Percentiles rank a stretch among this genome's conserved stretches.
phyloP scores from a whole-genome alignment of 1,140 invertebrate species.

The Choristoneura fumiferana region DNA sequence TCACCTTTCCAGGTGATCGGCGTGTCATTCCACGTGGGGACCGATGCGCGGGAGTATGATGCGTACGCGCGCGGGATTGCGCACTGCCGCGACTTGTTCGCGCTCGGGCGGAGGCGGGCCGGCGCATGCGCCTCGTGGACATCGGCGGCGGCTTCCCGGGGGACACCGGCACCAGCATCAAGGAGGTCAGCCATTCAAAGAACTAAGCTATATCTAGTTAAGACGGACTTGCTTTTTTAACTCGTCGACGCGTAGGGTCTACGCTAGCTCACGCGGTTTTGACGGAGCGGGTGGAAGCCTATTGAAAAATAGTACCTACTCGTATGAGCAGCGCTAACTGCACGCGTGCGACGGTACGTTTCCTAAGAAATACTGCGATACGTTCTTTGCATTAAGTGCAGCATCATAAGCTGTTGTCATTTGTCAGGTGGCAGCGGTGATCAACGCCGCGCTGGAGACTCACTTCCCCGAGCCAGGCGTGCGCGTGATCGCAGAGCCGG shows the following conservation, averaged over 20 bases:
- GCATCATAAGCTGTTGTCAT: too few relatives aligned
- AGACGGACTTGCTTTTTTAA: too few relatives aligned
- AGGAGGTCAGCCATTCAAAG: slow-evolving; percentile 79
- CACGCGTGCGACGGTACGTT: too few relatives aligned
- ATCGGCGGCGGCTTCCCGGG: slow-evolving; percentile 94
- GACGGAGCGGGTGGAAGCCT: too few relatives aligned
- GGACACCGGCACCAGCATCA: slow-evolving; percentile 81
- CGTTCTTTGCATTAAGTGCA: too few relatives aligned
- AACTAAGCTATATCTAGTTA: too few relatives aligned
- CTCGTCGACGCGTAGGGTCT: too few relatives aligned
- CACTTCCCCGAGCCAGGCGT: slow-evolving; percentile 89
- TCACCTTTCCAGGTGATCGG: slow-evolving; percentile 87
- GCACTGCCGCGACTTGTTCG: slow-evolving; percentile 84
- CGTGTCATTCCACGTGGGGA: slow-evolving; percentile 93
- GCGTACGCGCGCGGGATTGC: slow-evolving; percentile 89
- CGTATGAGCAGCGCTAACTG: too few relatives aligned
- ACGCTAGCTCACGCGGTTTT: too few relatives aligned
- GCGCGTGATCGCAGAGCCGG: slow-evolving; percentile 96
- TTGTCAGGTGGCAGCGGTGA: slow-evolving; percentile 81
- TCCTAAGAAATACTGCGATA: too few relatives aligned
- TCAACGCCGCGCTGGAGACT: slow-evolving; percentile 88
- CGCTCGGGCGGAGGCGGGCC: slow-evolving; percentile 83
- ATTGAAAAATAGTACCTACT: too few relatives aligned
- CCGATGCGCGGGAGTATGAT: slow-evolving; percentile 87
- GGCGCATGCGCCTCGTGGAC: slow-evolving; percentile 87